phyloP scores from a whole-genome alignment of 1,140 invertebrate species.

The Trichonephila inaurata region DNA sequence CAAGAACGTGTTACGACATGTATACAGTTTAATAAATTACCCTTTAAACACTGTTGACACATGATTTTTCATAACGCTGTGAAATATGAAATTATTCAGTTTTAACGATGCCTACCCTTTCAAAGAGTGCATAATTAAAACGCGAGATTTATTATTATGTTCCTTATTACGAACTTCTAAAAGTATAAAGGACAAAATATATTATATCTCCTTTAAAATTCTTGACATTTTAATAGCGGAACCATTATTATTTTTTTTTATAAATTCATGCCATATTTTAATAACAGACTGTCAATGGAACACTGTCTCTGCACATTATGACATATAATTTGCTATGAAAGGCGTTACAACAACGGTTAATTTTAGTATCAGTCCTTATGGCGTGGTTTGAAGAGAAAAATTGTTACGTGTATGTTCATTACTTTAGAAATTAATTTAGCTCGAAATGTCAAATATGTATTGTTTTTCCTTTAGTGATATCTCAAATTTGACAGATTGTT shows the following conservation, averaged over 20 bases:
- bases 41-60: conserved; percentile 20
- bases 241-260: neutral
- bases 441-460: no score
- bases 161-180: neutral
- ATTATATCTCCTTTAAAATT: neutral
- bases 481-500: no score
- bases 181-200: neutral
- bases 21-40: neutral
- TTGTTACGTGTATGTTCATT: no score
- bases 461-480: no score
- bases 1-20: neutral
- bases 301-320: no score
- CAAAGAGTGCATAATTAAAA: neutral
- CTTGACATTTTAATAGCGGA: neutral
- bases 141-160: neutral
- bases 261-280: neutral
- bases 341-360: no score
- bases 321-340: no score
- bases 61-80: conserved; percentile 3
- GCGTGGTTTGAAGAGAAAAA: no score
- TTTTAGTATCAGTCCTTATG: no score
- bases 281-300: neutral
- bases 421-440: no score
- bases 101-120: neutral
- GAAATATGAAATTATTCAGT: conserved; percentile 34